Conservation (phyloP, 2,797 vertebrate species). For the Tarsius wallacei region DNA sequence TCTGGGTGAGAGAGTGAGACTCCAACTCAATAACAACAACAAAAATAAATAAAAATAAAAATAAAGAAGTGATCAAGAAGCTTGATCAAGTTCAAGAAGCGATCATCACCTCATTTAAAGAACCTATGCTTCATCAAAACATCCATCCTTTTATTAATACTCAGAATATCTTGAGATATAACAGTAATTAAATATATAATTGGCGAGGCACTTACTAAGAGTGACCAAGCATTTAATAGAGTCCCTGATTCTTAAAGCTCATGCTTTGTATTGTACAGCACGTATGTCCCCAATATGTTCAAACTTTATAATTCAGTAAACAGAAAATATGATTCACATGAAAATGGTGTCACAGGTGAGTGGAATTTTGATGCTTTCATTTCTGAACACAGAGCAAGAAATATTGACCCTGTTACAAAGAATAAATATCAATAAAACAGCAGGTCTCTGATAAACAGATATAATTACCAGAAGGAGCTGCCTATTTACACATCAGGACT, state of each 20-base stretch:
- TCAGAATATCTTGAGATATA: slow-evolving; percentile 72
- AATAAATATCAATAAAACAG: slow-evolving; percentile 86
- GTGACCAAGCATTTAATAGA: slow-evolving; percentile 85
- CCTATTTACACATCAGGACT: slow-evolving; percentile 75
- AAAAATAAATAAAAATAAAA: too few species aligned
- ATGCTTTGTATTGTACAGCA: slow-evolving; percentile 71
- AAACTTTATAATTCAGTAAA: slow-evolving; percentile 85
- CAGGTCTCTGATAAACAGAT: slow-evolving; percentile 83
- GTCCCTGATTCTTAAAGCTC: slow-evolving; percentile 70
- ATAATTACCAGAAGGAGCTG: slow-evolving; percentile 80
- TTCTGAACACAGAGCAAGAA: slow-evolving; percentile 78
- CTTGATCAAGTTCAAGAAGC: background rate
- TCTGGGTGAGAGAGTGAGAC: too few species aligned
- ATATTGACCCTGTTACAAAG: slow-evolving; percentile 75
- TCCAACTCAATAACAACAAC: too few species aligned
- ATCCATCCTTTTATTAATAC: slow-evolving; percentile 60
- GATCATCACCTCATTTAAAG: slow-evolving; percentile 64
- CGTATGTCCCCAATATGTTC: slow-evolving; percentile 72
- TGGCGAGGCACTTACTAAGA: slow-evolving; percentile 82
- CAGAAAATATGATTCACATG: slow-evolving; percentile 76
- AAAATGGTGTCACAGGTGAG: slow-evolving; percentile 84
- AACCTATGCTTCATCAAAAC: slow-evolving; percentile 77
- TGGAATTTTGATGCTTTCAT: slow-evolving; percentile 78
- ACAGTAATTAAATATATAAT: slow-evolving; percentile 85
- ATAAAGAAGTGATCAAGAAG: too few species aligned